Conservation (phyloP, 2,888 invertebrate genomes). For the Noctua janthina region DNA sequence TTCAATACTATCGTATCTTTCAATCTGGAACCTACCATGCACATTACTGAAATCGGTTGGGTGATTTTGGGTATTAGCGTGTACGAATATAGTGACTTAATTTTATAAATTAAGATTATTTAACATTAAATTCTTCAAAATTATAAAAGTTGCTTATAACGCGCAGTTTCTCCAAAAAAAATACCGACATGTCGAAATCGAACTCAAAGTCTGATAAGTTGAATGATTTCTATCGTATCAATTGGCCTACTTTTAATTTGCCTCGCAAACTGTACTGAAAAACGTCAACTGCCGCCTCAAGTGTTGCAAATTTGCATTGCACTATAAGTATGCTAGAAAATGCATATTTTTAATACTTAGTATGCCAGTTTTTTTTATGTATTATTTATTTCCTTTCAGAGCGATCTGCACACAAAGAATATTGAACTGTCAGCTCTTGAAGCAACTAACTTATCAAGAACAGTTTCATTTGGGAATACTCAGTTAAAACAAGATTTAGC, state of each 20-base stretch:
- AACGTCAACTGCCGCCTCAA: not conserved
- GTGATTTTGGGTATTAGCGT: not conserved
- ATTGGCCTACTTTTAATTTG: not conserved
- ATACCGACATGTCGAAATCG: not conserved
- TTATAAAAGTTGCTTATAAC: not conserved
- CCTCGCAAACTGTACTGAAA: not conserved
- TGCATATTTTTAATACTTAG: not conserved
- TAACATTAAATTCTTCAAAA: not conserved
- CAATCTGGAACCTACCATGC: not conserved
- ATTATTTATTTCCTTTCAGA: slow-evolving; percentile 83
- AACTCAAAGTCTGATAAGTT: not conserved
- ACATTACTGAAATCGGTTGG: not conserved
- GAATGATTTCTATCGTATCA: not conserved
- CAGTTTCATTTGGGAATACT: slow-evolving; percentile 74
- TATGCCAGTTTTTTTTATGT: not conserved
- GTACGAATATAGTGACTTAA: not conserved
- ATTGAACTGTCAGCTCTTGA: slow-evolving; percentile 89
- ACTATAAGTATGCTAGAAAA: not conserved
- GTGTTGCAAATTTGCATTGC: not conserved
- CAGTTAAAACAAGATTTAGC: slow-evolving; percentile 42
- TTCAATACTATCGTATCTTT: not conserved
- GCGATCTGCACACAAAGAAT: slow-evolving; percentile 80
- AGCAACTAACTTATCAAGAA: slow-evolving; percentile 91
- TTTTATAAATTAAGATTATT: not conserved
- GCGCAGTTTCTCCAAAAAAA: not conserved